Evolutionary conservation across 2,888 invertebrate species (phyloP).

Genomic region (Lamproptera curius): DNA sequence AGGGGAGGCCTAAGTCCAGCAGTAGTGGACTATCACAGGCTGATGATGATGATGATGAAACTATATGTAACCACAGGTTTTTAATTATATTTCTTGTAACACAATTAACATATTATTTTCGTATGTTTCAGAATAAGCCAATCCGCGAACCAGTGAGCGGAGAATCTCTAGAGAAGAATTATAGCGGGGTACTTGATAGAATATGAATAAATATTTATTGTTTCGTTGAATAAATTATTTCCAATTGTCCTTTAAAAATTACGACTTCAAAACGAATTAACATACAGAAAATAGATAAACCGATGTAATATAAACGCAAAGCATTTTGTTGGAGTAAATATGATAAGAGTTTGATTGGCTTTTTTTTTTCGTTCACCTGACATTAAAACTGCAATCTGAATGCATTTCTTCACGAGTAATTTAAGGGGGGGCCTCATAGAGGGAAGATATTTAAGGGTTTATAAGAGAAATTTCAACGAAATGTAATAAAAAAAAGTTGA

Average conservation of each 20-base stretch:
- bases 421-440: no score
- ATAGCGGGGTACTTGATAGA: slow-evolving; percentile 20
- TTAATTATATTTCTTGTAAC: no score
- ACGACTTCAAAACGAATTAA: no score
- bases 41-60: no score
- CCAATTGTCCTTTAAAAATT: slow-evolving; percentile 5
- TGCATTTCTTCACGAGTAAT: no score
- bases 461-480: no score
- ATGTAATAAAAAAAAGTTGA: no score
- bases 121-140: slow-evolving; percentile 46
- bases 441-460: no score
- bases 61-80: no score
- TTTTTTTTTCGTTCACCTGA: slow-evolving; percentile 2
- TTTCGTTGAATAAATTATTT: slow-evolving; percentile 12
- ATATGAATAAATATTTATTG: slow-evolving; percentile 47
- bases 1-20: no score
- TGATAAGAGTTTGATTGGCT: not conserved
- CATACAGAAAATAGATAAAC: not conserved
- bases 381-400: no score
- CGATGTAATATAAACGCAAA: slow-evolving; percentile 6
- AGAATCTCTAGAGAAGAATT: slow-evolving; percentile 15
- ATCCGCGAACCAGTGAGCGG: slow-evolving; percentile 34
- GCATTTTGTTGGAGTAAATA: slow-evolving; percentile 17
- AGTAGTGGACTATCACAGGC: no score
- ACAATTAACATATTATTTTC: not conserved